phyloP scores from a whole-genome alignment of 2,113 vertebrate species.

The Dasyornis broadbenti region DNA sequence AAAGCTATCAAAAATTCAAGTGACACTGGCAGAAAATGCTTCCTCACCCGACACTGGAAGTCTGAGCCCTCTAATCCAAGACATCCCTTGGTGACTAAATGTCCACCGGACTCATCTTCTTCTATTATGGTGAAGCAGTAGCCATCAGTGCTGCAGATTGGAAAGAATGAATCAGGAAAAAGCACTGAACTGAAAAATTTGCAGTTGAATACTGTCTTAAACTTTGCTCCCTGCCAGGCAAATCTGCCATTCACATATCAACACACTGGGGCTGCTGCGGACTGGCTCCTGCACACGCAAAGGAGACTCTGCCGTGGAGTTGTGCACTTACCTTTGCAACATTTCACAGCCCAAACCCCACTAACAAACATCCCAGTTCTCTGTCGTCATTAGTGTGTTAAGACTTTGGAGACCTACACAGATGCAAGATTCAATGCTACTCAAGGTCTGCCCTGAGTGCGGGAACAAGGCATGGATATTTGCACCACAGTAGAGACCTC shows the following conservation, averaged over 20 bases:
- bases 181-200: neutral
- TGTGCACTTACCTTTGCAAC: neutral
- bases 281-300: neutral
- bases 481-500: accelerated
- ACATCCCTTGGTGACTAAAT: constrained; percentile 89
- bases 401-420: neutral
- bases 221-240: neutral
- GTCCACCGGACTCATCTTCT: constrained; percentile 87
- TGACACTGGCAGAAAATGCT: neutral
- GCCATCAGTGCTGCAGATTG: constrained; percentile 85
- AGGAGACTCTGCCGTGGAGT: neutral
- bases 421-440: accelerated
- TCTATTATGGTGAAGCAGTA: constrained; percentile 96
- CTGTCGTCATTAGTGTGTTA: neutral
- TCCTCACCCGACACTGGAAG: constrained; percentile 94
- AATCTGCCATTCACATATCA: neutral
- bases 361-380: neutral
- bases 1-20: neutral
- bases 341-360: neutral
- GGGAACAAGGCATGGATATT: neutral
- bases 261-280: accelerated
- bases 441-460: neutral
- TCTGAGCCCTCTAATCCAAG: constrained; percentile 88
- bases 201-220: neutral
- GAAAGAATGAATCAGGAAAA: constrained; percentile 1